phyloP scores from a whole-genome alignment of 1,140 invertebrate genomes.

The Macrostomum lignano region DNA sequence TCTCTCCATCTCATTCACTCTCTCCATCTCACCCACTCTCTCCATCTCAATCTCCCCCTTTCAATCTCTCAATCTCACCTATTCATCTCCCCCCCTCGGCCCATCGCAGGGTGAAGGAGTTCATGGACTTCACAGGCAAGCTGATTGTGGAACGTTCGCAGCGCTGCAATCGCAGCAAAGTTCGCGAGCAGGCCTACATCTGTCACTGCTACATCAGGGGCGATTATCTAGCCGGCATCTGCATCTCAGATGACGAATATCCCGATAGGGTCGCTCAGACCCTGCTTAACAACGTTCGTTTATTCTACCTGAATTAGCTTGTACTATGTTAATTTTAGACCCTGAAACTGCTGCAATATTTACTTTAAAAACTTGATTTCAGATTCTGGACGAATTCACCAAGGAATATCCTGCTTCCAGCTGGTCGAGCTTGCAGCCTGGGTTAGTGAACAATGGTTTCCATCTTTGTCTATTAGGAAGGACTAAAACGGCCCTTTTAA shows the following conservation, averaged over 20 bases:
- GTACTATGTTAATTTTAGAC: too few relatives aligned
- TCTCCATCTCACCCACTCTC: too few relatives aligned
- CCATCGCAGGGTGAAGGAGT: slow-evolving; percentile 1
- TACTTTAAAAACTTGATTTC: too few relatives aligned
- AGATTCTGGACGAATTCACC: slow-evolving; percentile 67
- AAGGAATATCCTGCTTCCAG: slow-evolving; percentile 37
- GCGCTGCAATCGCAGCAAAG: neutral
- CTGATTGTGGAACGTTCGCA: slow-evolving; percentile 2
- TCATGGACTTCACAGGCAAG: neutral
- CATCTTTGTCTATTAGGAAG: too few relatives aligned
- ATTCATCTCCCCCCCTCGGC: too few relatives aligned
- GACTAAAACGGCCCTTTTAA: too few relatives aligned
- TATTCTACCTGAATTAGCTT: too few relatives aligned
- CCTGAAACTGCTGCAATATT: too few relatives aligned
- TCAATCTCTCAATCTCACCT: too few relatives aligned
- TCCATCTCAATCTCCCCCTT: too few relatives aligned
- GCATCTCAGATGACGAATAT: slow-evolving; percentile 89
- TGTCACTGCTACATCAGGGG: slow-evolving; percentile 65
- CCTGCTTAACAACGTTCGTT: too few relatives aligned
- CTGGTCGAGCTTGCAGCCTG: slow-evolving; percentile 39
- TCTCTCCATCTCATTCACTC: too few relatives aligned
- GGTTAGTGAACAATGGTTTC: slow-evolving; percentile 30
- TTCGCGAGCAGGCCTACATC: slow-evolving; percentile 28
- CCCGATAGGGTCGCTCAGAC: slow-evolving; percentile 76
- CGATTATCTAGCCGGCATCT: slow-evolving; percentile 61